phyloP scores from a whole-genome alignment of 2,113 vertebrate genomes.

The Micromys minutus region DNA sequence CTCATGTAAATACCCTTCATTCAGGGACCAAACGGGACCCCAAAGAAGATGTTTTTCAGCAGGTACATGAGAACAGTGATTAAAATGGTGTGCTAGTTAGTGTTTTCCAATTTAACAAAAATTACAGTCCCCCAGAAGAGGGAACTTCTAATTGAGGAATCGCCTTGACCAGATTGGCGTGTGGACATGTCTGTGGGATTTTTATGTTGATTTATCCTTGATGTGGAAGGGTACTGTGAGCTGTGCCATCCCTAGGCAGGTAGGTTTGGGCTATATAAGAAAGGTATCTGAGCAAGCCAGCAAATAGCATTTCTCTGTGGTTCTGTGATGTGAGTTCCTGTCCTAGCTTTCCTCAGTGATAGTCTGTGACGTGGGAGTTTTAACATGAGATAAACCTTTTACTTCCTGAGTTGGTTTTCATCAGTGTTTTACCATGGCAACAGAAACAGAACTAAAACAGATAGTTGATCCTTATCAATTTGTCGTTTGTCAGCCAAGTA shows the following conservation, averaged over 20 bases:
- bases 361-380: not conserved
- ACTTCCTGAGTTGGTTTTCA: not conserved
- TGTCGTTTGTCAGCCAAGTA: not conserved
- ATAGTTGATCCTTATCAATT: not conserved
- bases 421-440: not conserved
- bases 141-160: not conserved
- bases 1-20: constrained; percentile 72
- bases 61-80: constrained; percentile 82
- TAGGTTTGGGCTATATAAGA: not conserved
- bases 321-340: not conserved
- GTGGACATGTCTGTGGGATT: not conserved
- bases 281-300: not conserved
- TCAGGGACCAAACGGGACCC: constrained; percentile 81
- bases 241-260: not conserved
- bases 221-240: not conserved
- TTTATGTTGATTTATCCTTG: not conserved
- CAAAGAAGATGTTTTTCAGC: constrained; percentile 92
- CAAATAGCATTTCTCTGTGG: not conserved
- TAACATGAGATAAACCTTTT: not conserved
- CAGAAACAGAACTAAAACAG: not conserved
- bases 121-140: not conserved
- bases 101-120: not conserved
- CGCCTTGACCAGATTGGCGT: not conserved
- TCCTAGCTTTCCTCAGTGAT: not conserved
- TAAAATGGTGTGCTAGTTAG: not conserved